Conservation (phyloP, 1,140 invertebrate species). For the Oreohelix idahoensis region DNA sequence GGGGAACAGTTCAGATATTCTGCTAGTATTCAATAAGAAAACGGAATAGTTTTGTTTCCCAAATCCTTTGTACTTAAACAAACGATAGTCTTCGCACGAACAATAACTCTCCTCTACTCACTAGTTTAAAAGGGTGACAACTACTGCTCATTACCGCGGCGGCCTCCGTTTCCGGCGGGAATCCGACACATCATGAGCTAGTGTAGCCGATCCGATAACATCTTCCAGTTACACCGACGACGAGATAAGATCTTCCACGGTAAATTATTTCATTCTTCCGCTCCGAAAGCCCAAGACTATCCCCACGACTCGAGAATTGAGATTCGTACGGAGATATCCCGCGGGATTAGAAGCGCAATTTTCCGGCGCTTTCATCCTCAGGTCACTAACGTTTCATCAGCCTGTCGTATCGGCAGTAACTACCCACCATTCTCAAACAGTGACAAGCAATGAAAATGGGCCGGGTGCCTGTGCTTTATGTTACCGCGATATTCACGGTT, state of each 20-base stretch:
- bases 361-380: neutral
- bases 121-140: neutral
- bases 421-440: neutral
- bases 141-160: neutral
- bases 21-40: too few relatives aligned
- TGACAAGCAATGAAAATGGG: slow-evolving; percentile 10
- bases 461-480: neutral
- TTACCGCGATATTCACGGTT: neutral
- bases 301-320: neutral
- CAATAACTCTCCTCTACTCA: neutral
- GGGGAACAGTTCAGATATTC: too few relatives aligned
- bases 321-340: neutral
- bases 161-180: neutral
- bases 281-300: neutral
- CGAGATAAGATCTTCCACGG: neutral
- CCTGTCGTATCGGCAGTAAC: slow-evolving; percentile 14
- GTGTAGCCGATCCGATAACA: neutral
- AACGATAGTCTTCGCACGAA: neutral
- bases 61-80: too few relatives aligned
- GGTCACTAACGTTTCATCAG: neutral
- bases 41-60: too few relatives aligned
- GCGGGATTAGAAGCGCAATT: slow-evolving; percentile 1
- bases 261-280: slow-evolving; percentile 19
- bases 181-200: neutral
- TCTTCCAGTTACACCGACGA: neutral